Conservation (phyloP, 30 jellyfish, hydroid and myxozoan genomes). For the Chironex yamaguchii region DNA sequence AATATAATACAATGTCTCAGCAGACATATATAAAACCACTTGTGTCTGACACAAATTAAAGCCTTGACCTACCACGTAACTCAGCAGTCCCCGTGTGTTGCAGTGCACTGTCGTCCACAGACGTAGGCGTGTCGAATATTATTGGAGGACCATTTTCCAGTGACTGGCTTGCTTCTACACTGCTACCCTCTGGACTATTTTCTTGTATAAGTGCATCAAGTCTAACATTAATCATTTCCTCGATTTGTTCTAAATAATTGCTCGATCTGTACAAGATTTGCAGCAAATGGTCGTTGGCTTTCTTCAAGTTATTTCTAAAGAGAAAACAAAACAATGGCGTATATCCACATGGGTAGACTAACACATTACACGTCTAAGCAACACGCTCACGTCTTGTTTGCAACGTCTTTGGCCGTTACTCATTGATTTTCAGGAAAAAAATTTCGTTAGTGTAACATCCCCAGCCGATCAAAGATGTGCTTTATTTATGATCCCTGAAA, state of each 20-base stretch:
- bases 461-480: too few relatives aligned
- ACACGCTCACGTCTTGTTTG: too few relatives aligned
- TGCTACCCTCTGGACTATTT: constrained; percentile 64
- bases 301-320: constrained; percentile 29
- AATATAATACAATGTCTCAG: too few relatives aligned
- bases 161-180: constrained; percentile 45
- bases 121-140: background rate
- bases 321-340: background rate
- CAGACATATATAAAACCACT: too few relatives aligned
- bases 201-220: constrained; percentile 67
- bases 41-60: too few relatives aligned
- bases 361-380: too few relatives aligned
- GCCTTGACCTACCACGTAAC: too few relatives aligned
- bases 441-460: too few relatives aligned
- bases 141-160: background rate
- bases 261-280: constrained; percentile 37
- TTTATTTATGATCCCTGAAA: too few relatives aligned
- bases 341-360: background rate
- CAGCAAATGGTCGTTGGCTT: constrained; percentile 53
- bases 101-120: background rate
- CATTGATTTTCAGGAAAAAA: too few relatives aligned
- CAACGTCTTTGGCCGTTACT: too few relatives aligned
- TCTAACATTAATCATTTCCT: constrained; percentile 54
- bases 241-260: constrained; percentile 46
- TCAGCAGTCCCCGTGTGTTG: too few relatives aligned